Percentiles rank a stretch among this genome's conserved stretches.
Evolutionary conservation across 2,113 vertebrate genomes (phyloP).

Genomic region (Phainopepla nitens): DNA sequence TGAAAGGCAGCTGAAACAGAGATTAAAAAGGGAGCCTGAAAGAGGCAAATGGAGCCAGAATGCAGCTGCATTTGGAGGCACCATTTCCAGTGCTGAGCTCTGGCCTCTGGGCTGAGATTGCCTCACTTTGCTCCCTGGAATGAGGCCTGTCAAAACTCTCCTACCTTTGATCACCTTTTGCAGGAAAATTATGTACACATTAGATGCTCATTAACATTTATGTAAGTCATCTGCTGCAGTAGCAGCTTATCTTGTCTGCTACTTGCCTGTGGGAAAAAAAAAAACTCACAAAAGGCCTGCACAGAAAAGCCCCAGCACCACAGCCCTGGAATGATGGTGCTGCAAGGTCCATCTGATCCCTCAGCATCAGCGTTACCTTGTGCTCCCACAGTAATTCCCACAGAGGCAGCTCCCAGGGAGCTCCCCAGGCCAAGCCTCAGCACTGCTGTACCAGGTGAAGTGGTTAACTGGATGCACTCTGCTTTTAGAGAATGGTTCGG

Average conservation of each 20-base stretch:
- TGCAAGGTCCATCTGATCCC: neutral
- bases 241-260: constrained; percentile 10
- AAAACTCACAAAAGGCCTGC: neutral
- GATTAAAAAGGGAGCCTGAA: neutral
- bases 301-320: neutral
- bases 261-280: neutral
- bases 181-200: neutral
- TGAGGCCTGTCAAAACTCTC: constrained; percentile 2
- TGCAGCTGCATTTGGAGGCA: neutral
- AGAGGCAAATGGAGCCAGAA: neutral
- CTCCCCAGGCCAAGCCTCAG: neutral
- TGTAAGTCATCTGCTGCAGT: constrained; percentile 18
- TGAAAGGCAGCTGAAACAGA: neutral
- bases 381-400: neutral
- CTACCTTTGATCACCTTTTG: constrained; percentile 34
- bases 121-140: neutral
- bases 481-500: constrained; percentile 33
- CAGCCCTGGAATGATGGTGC: neutral
- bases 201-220: constrained; percentile 40
- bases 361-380: neutral
- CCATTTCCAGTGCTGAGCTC: neutral
- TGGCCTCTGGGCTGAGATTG: constrained; percentile 5
- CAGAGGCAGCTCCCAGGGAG: neutral
- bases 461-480: neutral
- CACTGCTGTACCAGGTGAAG: neutral